Evolutionary conservation across 2,113 vertebrate species (phyloP).

Genomic region (Oryzias woworae): DNA sequence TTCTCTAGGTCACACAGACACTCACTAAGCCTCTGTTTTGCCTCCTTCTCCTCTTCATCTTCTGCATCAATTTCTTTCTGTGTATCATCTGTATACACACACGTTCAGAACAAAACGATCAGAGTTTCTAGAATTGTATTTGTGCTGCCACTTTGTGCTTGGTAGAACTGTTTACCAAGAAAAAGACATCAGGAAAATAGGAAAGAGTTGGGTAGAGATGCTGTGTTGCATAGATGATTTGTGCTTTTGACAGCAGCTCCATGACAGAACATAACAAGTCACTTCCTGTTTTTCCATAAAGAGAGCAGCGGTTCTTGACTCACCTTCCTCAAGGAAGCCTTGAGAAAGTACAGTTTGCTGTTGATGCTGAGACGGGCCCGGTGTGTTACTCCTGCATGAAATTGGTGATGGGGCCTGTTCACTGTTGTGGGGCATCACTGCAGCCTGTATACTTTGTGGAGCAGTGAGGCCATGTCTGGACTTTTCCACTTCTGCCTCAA

Average conservation of each 20-base stretch:
- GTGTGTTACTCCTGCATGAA: slow-evolving; percentile 31
- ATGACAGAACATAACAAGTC: slow-evolving; percentile 11
- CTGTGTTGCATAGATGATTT: slow-evolving; percentile 2
- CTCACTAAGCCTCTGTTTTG: slow-evolving; percentile 46
- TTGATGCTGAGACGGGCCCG: slow-evolving; percentile 34
- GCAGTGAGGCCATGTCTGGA: slow-evolving; percentile 37
- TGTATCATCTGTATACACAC: slow-evolving; percentile 22
- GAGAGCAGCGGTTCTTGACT: slow-evolving; percentile 20
- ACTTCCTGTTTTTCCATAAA: slow-evolving; percentile 38
- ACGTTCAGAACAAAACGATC: background rate
- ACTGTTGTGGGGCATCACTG: slow-evolving; percentile 2
- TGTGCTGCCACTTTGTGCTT: background rate
- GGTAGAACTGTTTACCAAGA: background rate
- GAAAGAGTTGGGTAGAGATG: background rate
- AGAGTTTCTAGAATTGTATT: background rate
- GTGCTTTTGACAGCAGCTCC: slow-evolving; percentile 8
- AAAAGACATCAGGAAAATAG: slow-evolving; percentile 18
- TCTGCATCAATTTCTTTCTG: background rate
- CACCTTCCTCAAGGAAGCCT: slow-evolving; percentile 43
- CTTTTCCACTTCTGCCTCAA: slow-evolving; percentile 76
- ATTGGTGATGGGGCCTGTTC: slow-evolving; percentile 20
- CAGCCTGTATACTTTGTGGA: slow-evolving; percentile 3
- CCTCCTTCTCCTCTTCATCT: background rate
- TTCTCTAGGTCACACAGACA: slow-evolving; percentile 79
- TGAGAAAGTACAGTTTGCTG: background rate